Evolutionary conservation across 2,888 invertebrate genomes (phyloP).

Genomic region (Ophraella communa): DNA sequence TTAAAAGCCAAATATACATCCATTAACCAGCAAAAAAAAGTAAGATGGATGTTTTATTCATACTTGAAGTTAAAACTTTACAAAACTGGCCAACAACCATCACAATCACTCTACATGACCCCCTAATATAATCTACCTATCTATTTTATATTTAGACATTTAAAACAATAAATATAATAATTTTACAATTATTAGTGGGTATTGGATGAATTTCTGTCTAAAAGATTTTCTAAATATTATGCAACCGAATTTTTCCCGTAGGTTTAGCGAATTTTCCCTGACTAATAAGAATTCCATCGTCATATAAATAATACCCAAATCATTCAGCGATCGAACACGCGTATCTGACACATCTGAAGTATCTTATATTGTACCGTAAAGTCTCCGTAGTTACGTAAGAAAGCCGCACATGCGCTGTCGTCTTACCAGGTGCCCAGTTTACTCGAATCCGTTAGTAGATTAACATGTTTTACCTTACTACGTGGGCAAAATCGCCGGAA

Average conservation of each 20-base stretch:
- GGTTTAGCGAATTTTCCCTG: neutral
- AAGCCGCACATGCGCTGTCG: conserved; percentile 37
- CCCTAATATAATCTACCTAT: no score
- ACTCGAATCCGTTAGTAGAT: conserved; percentile 41
- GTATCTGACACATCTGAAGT: conserved; percentile 21
- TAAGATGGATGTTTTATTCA: no score
- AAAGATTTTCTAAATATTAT: neutral
- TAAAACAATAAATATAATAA: no score
- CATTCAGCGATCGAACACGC: neutral
- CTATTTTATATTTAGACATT: no score
- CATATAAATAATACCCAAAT: neutral
- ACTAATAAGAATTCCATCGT: neutral
- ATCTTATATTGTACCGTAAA: conserved; percentile 16
- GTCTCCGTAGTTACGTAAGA: conserved; percentile 25
- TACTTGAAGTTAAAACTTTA: no score
- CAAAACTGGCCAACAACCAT: no score
- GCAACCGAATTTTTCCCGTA: neutral
- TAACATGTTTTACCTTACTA: conserved; percentile 39
- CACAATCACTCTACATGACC: no score
- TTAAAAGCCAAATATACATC: no score
- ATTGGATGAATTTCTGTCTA: no score
- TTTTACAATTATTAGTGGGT: no score
- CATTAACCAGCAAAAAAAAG: no score
- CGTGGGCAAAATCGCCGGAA: conserved; percentile 39
- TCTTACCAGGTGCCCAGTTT: conserved; percentile 49